phyloP scores from a whole-genome alignment of 2,113 vertebrate genomes.

The Nothobranchius furzeri region DNA sequence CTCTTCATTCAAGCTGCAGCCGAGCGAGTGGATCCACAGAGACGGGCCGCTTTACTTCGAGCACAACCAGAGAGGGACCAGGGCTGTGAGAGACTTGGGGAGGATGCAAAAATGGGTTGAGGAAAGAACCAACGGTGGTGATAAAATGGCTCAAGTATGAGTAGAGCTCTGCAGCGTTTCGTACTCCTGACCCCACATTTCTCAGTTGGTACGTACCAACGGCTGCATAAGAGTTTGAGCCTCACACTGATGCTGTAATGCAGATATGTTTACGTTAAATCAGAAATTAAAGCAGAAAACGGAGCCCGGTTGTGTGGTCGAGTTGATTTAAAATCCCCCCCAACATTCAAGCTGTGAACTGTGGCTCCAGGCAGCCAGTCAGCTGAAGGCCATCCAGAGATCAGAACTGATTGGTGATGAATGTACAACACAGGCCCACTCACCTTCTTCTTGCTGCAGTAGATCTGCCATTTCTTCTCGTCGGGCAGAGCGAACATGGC shows the following conservation, averaged over 20 bases:
- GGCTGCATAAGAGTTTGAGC: background rate
- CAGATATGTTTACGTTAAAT: conserved; percentile 28
- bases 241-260: conserved; percentile 3
- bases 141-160: conserved; percentile 30
- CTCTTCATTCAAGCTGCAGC: conserved; percentile 59
- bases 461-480: conserved; percentile 99
- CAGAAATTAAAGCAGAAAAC: conserved; percentile 38
- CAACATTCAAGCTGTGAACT: conserved; percentile 37
- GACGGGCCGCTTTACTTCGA: conserved; percentile 23
- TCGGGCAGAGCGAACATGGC: conserved; percentile 95
- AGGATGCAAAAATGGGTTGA: conserved; percentile 43
- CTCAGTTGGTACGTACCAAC: background rate
- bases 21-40: conserved; percentile 7
- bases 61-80: conserved; percentile 48
- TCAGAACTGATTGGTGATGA: conserved; percentile 16
- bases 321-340: conserved; percentile 19
- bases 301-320: conserved; percentile 6
- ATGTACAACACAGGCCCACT: conserved; percentile 20
- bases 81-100: conserved; percentile 26
- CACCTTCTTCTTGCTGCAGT: conserved; percentile 99
- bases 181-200: background rate
- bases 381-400: conserved; percentile 46
- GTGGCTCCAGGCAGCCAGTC: conserved; percentile 42
- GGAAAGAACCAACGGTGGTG: conserved; percentile 35
- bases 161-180: conserved; percentile 24